Conservation (phyloP, 2,797 vertebrate species). For the Epinephelus awoara region DNA sequence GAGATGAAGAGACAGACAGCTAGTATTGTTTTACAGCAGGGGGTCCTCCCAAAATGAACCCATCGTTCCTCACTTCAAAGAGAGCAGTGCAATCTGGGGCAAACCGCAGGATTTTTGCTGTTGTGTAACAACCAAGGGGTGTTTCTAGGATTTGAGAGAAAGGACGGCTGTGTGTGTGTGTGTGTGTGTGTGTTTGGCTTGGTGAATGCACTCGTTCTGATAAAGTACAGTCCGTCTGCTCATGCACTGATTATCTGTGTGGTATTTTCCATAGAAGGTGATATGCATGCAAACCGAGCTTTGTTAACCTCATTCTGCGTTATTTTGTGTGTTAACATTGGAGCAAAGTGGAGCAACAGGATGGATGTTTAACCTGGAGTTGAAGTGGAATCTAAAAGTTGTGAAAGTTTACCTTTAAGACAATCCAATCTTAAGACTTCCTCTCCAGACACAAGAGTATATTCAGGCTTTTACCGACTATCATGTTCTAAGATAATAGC, state of each 20-base stretch:
- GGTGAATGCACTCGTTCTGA: constrained; percentile 67
- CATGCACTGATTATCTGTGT: constrained; percentile 49
- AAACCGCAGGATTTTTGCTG: constrained; percentile 69
- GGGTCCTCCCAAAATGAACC: constrained; percentile 40
- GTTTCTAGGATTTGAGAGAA: constrained; percentile 63
- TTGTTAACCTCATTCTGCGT: background rate
- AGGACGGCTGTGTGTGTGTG: constrained; percentile 42
- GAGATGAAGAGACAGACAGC: constrained; percentile 10
- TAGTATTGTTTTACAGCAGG: constrained; percentile 33
- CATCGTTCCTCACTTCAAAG: constrained; percentile 58
- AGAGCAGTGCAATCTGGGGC: constrained; percentile 62
- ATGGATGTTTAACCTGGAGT: background rate
- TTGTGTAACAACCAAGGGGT: constrained; percentile 69
- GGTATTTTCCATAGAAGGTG: constrained; percentile 44
- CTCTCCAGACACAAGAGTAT: background rate
- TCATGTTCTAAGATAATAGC: background rate
- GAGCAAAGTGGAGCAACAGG: background rate
- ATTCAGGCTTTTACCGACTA: background rate
- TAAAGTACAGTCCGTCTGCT: constrained; percentile 60
- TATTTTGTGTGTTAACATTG: background rate
- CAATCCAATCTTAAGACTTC: background rate
- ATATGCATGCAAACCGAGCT: background rate
- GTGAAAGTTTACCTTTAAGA: background rate
- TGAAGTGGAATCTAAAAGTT: background rate
- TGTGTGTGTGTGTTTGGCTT: constrained; percentile 35